Conservation (phyloP, 2,113 vertebrate species). For the Semnopithecus entellus region DNA sequence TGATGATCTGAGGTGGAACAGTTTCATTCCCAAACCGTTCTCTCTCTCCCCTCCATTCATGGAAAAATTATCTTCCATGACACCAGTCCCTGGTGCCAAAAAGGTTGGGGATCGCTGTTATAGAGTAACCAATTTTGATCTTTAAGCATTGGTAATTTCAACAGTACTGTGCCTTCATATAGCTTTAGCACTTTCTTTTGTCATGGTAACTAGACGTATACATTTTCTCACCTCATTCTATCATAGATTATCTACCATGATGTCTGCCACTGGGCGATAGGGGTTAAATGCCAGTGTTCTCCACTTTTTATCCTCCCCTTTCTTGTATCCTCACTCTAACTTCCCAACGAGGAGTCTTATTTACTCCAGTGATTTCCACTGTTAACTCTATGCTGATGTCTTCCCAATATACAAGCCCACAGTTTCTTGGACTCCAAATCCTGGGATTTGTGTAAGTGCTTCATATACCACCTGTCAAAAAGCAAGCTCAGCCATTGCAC, state of each 20-base stretch:
- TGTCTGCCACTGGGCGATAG: neutral
- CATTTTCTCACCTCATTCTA: neutral
- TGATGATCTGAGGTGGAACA: too few species aligned
- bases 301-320: neutral
- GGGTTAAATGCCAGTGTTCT: neutral
- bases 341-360: neutral
- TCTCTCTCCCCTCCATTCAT: too few species aligned
- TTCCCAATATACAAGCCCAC: neutral
- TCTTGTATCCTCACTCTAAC: neutral
- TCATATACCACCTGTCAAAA: neutral
- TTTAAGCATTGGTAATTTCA: neutral
- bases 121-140: neutral
- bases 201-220: neutral
- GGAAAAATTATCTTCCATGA: too few species aligned
- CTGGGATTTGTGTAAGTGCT: neutral
- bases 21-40: too few species aligned
- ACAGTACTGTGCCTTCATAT: neutral
- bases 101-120: too few species aligned
- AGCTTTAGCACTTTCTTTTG: neutral
- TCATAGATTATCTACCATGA: neutral
- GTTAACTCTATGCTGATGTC: neutral
- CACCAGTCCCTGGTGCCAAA: too few species aligned
- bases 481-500: neutral
- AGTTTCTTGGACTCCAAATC: neutral
- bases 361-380: neutral